Conservation (phyloP, 2,113 vertebrate species). For the Leiothrix lutea region DNA sequence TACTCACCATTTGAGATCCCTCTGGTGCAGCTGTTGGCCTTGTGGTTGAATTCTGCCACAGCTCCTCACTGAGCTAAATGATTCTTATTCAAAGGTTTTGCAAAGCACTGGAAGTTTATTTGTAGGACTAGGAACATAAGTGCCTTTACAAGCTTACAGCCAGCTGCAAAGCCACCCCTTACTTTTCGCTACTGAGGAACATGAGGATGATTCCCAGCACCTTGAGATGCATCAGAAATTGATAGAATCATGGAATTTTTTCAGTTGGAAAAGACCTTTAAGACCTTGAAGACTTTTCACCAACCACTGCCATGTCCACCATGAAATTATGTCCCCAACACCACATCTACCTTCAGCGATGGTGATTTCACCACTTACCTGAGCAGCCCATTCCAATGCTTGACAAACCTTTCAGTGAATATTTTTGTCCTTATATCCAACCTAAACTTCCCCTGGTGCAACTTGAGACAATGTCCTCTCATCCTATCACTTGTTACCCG, state of each 20-base stretch:
- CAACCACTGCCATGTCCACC: not conserved
- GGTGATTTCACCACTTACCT: not conserved
- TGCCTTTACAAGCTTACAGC: not conserved
- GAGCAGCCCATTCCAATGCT: not conserved
- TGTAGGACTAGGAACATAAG: not conserved
- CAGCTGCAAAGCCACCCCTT: not conserved
- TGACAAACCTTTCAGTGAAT: fast-evolving
- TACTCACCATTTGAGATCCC: not conserved
- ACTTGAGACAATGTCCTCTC: not conserved
- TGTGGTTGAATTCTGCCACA: not conserved
- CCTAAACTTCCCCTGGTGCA: not conserved
- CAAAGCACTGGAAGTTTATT: not conserved
- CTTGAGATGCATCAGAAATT: not conserved
- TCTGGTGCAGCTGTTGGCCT: not conserved
- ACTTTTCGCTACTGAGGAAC: not conserved
- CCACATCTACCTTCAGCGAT: fast-evolving
- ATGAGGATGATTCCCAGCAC: not conserved
- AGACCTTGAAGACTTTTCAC: not conserved
- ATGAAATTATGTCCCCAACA: not conserved
- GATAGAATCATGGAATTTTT: not conserved
- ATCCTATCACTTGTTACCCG: not conserved
- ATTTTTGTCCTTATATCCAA: not conserved
- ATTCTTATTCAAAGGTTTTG: not conserved
- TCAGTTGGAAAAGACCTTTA: not conserved
- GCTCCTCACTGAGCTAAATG: not conserved